Conservation (phyloP, 2,888 invertebrate genomes). For the Gisinianus flammeolus region DNA sequence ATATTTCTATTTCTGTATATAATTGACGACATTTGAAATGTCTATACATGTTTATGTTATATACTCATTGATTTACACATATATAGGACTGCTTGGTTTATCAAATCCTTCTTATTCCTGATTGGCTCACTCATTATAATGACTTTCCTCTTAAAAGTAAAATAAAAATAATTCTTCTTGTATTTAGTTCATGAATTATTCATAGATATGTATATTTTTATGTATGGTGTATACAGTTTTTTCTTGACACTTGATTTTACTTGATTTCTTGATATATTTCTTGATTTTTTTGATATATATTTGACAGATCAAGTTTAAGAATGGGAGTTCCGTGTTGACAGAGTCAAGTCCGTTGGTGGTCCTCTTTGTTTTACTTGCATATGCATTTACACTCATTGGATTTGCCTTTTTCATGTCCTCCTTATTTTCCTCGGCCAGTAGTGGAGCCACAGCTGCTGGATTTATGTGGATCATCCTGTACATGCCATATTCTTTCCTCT, state of each 20-base stretch:
- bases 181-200: not conserved
- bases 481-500: constrained; percentile 73
- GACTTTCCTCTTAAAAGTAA: constrained; percentile 16
- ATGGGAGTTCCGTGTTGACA: constrained; percentile 70
- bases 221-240: too few species aligned
- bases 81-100: constrained; percentile 86
- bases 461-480: constrained; percentile 77
- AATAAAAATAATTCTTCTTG: not conserved
- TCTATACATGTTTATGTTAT: too few species aligned
- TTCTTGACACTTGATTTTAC: too few species aligned
- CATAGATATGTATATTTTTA: not conserved
- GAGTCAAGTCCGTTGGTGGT: constrained; percentile 69
- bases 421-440: constrained; percentile 76
- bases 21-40: too few species aligned
- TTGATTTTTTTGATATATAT: not conserved
- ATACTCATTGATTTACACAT: too few species aligned
- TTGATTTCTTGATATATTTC: too few species aligned
- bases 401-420: constrained; percentile 82
- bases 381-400: constrained; percentile 73
- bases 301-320: not conserved
- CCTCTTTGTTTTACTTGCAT: constrained; percentile 74
- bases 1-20: too few species aligned
- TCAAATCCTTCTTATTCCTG: constrained; percentile 75
- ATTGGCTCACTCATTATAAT: constrained; percentile 63
- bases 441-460: constrained; percentile 77